Conservation (phyloP, 2,888 invertebrate species). For the Agelastica alni region DNA sequence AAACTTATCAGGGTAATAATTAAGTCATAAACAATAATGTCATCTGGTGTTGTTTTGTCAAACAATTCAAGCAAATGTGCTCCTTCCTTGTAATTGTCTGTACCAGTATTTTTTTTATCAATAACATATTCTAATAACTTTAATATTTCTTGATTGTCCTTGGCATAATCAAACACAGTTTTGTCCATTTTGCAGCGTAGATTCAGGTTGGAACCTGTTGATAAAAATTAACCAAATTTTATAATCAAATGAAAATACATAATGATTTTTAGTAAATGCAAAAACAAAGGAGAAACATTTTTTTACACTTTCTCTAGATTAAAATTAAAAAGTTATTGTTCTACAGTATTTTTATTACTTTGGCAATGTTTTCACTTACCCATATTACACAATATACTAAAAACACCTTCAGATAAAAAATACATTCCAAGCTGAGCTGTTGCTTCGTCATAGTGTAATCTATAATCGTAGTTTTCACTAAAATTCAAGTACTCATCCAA, state of each 20-base stretch:
- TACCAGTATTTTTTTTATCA: constrained; percentile 57
- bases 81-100: constrained; percentile 54
- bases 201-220: constrained; percentile 65
- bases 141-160: constrained; percentile 62
- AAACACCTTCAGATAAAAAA: constrained; percentile 77
- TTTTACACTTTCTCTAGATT: too few species aligned
- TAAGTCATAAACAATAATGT: constrained; percentile 69
- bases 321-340: too few species aligned
- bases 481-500: constrained; percentile 55
- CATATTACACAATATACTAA: constrained; percentile 71
- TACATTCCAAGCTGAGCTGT: constrained; percentile 66
- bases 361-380: too few species aligned
- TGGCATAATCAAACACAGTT: constrained; percentile 75
- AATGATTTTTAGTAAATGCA: too few species aligned
- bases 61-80: constrained; percentile 72
- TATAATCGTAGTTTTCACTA: constrained; percentile 39
- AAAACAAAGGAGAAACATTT: too few species aligned
- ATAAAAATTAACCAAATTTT: too few species aligned
- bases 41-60: constrained; percentile 72
- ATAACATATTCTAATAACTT: constrained; percentile 57
- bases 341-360: too few species aligned
- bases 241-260: too few species aligned
- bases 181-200: constrained; percentile 67
- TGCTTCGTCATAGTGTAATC: constrained; percentile 38
- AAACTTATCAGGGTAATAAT: constrained; percentile 62